A percentile compares a stretch with the other conserved stretches of the same genome.
phyloP scores from a whole-genome alignment of 2,797 vertebrate genomes.

The Spondyliosoma cantharus region DNA sequence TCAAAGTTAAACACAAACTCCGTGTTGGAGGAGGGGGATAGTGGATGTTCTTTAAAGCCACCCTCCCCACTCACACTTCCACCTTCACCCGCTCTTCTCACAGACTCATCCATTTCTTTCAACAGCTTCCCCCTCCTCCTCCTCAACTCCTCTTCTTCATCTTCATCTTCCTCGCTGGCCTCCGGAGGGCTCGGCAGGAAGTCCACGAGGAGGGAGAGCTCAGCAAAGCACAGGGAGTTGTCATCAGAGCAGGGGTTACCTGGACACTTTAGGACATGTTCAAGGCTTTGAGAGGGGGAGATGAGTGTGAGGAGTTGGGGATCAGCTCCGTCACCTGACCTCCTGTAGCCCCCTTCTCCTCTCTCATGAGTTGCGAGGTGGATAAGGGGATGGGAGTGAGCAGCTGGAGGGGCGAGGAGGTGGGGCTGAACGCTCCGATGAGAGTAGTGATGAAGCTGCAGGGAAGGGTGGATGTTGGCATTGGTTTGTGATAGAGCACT shows the following conservation, averaged over 20 bases:
- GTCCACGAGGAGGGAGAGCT: constrained; percentile 81
- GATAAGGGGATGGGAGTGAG: constrained; percentile 73
- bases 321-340: constrained; percentile 61
- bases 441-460: constrained; percentile 60
- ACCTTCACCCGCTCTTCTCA: constrained; percentile 51
- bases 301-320: constrained; percentile 41
- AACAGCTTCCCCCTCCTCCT: constrained; percentile 53
- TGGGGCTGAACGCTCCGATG: constrained; percentile 49
- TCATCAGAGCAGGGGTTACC: constrained; percentile 58
- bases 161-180: constrained; percentile 81
- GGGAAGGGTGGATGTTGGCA: constrained; percentile 47
- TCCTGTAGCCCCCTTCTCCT: constrained; percentile 35
- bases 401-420: constrained; percentile 70
- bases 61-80: constrained; percentile 32
- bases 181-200: constrained; percentile 79
- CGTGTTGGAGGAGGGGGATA: constrained; percentile 40
- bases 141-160: constrained; percentile 68
- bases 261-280: constrained; percentile 9
- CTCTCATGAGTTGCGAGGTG: constrained; percentile 26
- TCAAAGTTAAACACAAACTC: constrained; percentile 85
- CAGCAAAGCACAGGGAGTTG: constrained; percentile 84
- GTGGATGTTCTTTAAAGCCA: constrained; percentile 13
- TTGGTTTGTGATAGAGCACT: constrained; percentile 31
- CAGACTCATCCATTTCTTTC: constrained; percentile 38
- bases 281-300: constrained; percentile 14